Evolutionary conservation across 2,888 invertebrate species (phyloP).

Genomic region (Rotaria socialis): DNA sequence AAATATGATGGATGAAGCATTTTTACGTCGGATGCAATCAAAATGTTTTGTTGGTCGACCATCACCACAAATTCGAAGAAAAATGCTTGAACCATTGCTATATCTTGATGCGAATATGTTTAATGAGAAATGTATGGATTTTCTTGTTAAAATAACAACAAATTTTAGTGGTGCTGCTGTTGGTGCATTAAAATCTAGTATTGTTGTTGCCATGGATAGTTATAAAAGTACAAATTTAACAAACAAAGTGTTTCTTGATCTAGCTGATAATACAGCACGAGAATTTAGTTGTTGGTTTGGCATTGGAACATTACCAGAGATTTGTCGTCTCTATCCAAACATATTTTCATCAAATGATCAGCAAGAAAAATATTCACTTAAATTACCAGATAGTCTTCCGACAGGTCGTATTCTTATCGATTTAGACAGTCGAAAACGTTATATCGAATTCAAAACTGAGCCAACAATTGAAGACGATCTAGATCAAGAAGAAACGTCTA

Average conservation of each 20-base stretch:
- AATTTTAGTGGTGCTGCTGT: too few relatives aligned
- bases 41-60: too few relatives aligned
- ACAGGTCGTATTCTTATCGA: not conserved
- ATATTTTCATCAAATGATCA: not conserved
- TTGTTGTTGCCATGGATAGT: not conserved
- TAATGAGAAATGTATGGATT: not conserved
- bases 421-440: not conserved
- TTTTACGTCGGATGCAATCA: too few relatives aligned
- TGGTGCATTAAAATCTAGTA: not conserved
- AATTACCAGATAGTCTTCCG: not conserved
- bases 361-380: not conserved
- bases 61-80: not conserved
- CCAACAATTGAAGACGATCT: not conserved
- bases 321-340: slow-evolving; percentile 4
- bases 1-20: slow-evolving; percentile 21
- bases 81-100: not conserved
- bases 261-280: not conserved
- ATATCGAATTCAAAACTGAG: not conserved
- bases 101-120: not conserved
- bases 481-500: not conserved
- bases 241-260: not conserved
- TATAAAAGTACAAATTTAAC: not conserved
- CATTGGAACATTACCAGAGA: not conserved
- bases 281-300: not conserved
- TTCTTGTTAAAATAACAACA: not conserved